Percentiles rank a stretch among this genome's conserved stretches.
Conservation (phyloP, 2,888 invertebrate genomes). For the Scotopteryx bipunctaria region DNA sequence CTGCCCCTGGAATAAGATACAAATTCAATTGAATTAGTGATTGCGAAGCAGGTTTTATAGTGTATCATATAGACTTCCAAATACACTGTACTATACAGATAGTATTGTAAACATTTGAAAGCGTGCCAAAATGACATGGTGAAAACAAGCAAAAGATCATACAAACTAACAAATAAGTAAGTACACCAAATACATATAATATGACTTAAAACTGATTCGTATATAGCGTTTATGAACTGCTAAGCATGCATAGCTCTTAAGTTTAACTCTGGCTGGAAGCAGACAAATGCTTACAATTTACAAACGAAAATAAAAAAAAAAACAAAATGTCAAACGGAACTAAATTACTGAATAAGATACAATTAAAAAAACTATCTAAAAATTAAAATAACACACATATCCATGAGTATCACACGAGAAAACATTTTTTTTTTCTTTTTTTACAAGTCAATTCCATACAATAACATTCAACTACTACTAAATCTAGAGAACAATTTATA, state of each 20-base stretch:
- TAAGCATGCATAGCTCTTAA: slow-evolving; percentile 81
- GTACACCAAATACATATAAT: slow-evolving; percentile 79
- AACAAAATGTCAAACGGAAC: slow-evolving; percentile 50
- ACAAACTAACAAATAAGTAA: slow-evolving; percentile 76
- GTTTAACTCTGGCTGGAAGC: slow-evolving; percentile 71
- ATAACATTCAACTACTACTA: not conserved
- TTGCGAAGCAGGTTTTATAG: slow-evolving; percentile 19
- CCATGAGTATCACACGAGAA: slow-evolving; percentile 60
- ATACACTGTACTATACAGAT: slow-evolving; percentile 42
- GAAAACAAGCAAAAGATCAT: slow-evolving; percentile 62
- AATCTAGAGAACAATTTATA: no score
- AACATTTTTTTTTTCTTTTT: slow-evolving; percentile 39
- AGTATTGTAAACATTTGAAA: slow-evolving; percentile 82
- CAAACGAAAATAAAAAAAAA: slow-evolving; percentile 60
- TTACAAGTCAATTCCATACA: slow-evolving; percentile 47
- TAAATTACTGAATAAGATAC: slow-evolving; percentile 37
- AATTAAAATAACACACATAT: slow-evolving; percentile 57
- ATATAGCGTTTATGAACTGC: slow-evolving; percentile 81
- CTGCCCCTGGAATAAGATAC: slow-evolving; percentile 16
- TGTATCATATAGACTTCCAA: slow-evolving; percentile 69
- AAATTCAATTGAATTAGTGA: slow-evolving; percentile 18
- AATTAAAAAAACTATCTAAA: slow-evolving; percentile 47
- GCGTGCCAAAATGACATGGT: slow-evolving; percentile 76
- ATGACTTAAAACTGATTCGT: slow-evolving; percentile 61
- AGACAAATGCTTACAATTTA: slow-evolving; percentile 84